phyloP scores from a whole-genome alignment of 2,113 vertebrate species.

The Crotalus tigris region DNA sequence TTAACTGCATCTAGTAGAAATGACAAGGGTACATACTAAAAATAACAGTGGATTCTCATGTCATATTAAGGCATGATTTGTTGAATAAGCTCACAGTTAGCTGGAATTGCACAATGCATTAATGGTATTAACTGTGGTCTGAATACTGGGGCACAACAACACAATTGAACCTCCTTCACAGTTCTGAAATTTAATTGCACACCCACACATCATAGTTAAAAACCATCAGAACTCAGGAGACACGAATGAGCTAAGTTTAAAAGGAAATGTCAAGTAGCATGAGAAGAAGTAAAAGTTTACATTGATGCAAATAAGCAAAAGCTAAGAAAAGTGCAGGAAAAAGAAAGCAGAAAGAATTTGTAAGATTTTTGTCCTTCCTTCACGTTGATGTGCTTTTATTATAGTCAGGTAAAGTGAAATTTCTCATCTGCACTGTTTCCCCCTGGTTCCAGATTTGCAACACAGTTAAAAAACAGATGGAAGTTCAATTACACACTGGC shows the following conservation, averaged over 20 bases:
- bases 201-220: not conserved
- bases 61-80: not conserved
- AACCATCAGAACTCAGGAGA: not conserved
- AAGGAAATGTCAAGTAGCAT: not conserved
- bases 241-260: not conserved
- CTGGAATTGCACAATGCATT: not conserved
- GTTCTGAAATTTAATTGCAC: not conserved
- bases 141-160: not conserved
- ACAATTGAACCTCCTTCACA: not conserved
- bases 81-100: not conserved
- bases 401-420: not conserved
- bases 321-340: not conserved
- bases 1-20: not conserved
- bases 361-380: not conserved
- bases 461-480: not conserved
- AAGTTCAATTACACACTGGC: not conserved
- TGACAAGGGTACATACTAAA: not conserved
- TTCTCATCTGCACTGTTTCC: not conserved
- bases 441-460: not conserved
- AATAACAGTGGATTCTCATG: not conserved
- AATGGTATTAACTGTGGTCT: not conserved
- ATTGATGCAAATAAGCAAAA: not conserved
- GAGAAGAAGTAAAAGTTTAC: not conserved
- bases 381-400: not conserved
- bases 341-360: not conserved